These are phyloP conservation scores for Mesocricetus auratus DNA, from an alignment of 2,113 vertebrate genomes.

Conservation along the genomic window DNA sequence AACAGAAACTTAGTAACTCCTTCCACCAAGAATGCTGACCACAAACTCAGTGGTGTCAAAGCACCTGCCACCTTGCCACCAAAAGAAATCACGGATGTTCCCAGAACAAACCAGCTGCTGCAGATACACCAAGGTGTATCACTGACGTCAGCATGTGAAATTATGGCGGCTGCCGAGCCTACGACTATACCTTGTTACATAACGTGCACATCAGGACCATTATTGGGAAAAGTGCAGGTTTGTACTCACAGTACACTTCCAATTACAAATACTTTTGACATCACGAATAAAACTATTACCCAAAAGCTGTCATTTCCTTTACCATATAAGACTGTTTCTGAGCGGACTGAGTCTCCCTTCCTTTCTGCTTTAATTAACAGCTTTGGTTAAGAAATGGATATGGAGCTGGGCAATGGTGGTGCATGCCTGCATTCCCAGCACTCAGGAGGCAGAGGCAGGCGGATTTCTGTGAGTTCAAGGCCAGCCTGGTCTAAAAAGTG, in stretches of 20 bases:
- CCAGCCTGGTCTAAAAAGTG: neutral
- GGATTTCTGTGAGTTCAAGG: neutral
- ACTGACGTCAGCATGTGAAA: neutral
- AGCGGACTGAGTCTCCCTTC: slow-evolving; percentile 88
- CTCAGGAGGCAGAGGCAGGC: neutral
- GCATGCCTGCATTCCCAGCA: neutral
- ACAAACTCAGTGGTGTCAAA: neutral
- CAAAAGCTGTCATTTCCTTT: slow-evolving; percentile 38
- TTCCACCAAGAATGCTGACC: neutral
- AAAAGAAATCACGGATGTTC: neutral
- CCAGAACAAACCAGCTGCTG: neutral
- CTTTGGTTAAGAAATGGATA: slow-evolving; percentile 81
- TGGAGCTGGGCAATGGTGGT: accelerated
- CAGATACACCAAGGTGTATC: neutral
- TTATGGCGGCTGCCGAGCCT: neutral
- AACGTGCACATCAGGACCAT: neutral
- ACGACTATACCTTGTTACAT: neutral
- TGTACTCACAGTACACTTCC: slow-evolving; percentile 33
- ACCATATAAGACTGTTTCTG: slow-evolving; percentile 85
- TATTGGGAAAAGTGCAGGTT: slow-evolving; percentile 35
- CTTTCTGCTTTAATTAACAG: slow-evolving; percentile 86
- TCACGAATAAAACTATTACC: slow-evolving; percentile 31
- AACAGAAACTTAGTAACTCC: neutral
- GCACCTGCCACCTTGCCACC: neutral
- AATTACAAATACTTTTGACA: slow-evolving; percentile 40